A percentile compares a stretch with the other conserved stretches of the same genome.
phyloP scores from a whole-genome alignment of 2,797 vertebrate species.

The Sebastes iracundus region DNA sequence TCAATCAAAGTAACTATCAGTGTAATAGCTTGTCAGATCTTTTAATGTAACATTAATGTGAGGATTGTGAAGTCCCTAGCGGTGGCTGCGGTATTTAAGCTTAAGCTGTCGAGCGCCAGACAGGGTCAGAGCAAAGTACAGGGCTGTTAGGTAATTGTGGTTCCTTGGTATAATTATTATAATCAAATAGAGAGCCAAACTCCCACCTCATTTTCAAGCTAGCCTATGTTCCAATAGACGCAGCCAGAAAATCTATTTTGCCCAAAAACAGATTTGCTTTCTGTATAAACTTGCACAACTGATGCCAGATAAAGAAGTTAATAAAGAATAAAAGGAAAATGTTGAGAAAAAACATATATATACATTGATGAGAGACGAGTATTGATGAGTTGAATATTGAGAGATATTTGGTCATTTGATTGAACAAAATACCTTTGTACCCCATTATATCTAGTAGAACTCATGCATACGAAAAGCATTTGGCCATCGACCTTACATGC shows the following conservation, averaged over 20 bases:
- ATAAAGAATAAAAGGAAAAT: neutral
- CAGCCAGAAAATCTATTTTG: neutral
- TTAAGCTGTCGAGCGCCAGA: constrained; percentile 9
- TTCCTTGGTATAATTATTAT: constrained; percentile 31
- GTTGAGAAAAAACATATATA: neutral
- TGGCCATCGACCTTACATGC: neutral
- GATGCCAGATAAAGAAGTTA: neutral
- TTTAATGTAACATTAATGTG: neutral
- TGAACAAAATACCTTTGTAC: neutral
- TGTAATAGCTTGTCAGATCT: neutral
- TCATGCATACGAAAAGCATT: neutral
- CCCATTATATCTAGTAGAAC: neutral
- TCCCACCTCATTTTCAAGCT: constrained; percentile 21
- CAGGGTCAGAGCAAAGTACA: constrained; percentile 11
- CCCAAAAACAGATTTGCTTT: neutral
- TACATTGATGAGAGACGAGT: neutral
- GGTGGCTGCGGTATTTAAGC: neutral
- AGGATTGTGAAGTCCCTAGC: neutral
- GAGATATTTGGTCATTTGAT: neutral
- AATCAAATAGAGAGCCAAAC: constrained; percentile 18
- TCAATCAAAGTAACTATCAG: neutral
- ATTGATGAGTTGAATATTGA: neutral
- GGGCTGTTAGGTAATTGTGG: constrained; percentile 17
- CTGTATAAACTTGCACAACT: neutral
- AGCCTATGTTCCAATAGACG: neutral